Conservation (phyloP, 2,888 invertebrate genomes). For the Nasonovia ribisnigri region DNA sequence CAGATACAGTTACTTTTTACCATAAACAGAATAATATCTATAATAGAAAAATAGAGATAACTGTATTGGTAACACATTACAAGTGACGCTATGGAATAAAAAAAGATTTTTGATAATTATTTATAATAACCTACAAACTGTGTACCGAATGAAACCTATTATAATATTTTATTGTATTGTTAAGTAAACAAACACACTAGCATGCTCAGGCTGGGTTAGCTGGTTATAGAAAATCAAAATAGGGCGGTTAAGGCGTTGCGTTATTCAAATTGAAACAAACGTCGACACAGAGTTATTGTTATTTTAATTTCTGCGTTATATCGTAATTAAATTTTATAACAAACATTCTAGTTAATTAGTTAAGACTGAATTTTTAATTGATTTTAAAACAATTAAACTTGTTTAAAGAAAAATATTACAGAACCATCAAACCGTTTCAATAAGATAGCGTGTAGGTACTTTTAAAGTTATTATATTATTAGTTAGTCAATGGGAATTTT, state of each 20-base stretch:
- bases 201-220: neutral
- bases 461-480: neutral
- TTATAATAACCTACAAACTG: slow-evolving; percentile 44
- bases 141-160: neutral
- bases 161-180: neutral
- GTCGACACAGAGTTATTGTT: slow-evolving; percentile 32
- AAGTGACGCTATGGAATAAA: neutral
- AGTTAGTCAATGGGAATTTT: neutral
- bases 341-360: slow-evolving; percentile 30
- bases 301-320: slow-evolving; percentile 41
- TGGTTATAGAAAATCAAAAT: slow-evolving; percentile 11
- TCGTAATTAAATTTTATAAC: slow-evolving; percentile 27
- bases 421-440: neutral
- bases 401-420: neutral
- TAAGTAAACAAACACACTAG: neutral
- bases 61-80: neutral
- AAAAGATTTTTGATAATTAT: neutral
- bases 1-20: neutral
- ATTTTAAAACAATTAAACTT: slow-evolving; percentile 48
- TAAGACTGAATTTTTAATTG: slow-evolving; percentile 16
- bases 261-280: slow-evolving; percentile 18
- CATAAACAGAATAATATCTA: neutral
- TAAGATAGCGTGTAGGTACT: neutral
- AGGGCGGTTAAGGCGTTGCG: neutral
- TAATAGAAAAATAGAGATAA: neutral